Conservation (phyloP, 2,797 vertebrate genomes). For the Trematomus bernacchii region DNA sequence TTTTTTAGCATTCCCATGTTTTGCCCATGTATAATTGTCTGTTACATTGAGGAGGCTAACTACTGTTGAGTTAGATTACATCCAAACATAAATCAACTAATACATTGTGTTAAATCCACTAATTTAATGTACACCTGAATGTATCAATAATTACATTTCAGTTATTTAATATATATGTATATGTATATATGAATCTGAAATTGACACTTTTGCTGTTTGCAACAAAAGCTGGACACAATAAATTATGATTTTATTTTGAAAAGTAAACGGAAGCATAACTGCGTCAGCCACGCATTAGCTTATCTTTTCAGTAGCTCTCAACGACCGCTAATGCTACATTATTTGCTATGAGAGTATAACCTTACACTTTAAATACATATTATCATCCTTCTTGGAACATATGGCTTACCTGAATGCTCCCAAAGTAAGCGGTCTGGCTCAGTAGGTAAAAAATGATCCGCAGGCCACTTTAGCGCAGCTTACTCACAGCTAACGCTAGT, state of each 20-base stretch:
- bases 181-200: too few relatives aligned
- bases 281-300: fast-evolving
- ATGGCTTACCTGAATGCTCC: conserved; percentile 50
- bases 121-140: too few relatives aligned
- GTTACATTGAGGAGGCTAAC: too few relatives aligned
- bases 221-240: neutral
- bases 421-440: conserved; percentile 1
- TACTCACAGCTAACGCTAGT: neutral
- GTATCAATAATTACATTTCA: too few relatives aligned
- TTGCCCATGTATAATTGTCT: too few relatives aligned
- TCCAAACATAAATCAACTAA: too few relatives aligned
- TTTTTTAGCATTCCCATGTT: too few relatives aligned
- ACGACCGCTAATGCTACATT: conserved; percentile 11
- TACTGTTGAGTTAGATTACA: too few relatives aligned
- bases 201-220: neutral
- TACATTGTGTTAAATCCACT: too few relatives aligned
- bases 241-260: conserved; percentile 43
- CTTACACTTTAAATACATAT: neutral
- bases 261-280: neutral
- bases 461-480: conserved; percentile 16
- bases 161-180: too few relatives aligned
- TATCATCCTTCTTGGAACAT: neutral
- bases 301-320: neutral
- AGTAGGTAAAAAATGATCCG: neutral
- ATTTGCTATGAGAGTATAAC: neutral